phyloP scores from a whole-genome alignment of 2,888 invertebrate species.

The Nesidiocoris tenuis region DNA sequence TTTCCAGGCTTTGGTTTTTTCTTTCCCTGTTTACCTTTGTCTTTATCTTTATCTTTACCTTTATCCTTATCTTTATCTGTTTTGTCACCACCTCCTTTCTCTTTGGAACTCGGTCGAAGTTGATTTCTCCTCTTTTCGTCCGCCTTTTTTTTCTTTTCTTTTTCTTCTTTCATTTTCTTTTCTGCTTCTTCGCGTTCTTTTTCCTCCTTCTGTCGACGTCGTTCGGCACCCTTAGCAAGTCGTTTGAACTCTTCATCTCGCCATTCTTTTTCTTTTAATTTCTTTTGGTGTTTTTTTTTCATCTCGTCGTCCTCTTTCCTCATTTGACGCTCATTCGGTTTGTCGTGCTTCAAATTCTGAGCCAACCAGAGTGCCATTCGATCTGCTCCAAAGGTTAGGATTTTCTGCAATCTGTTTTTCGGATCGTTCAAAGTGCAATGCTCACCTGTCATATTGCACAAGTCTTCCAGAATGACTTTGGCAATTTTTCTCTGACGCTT shows the following conservation, averaged over 20 bases:
- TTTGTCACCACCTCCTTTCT: background rate
- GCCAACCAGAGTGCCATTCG: slow-evolving; percentile 48
- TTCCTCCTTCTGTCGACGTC: background rate
- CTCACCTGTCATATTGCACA: slow-evolving; percentile 48
- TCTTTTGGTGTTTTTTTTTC: slow-evolving; percentile 12
- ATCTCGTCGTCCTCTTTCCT: slow-evolving; percentile 17
- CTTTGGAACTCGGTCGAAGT: background rate
- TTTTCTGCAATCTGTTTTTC: slow-evolving; percentile 45
- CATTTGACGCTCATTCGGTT: background rate
- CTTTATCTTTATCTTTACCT: slow-evolving; percentile 4
- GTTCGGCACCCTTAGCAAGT: background rate
- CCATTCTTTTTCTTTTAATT: slow-evolving; percentile 1
- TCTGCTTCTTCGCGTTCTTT: slow-evolving; percentile 14
- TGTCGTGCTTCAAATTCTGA: slow-evolving; percentile 26
- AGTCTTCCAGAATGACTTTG: slow-evolving; percentile 42
- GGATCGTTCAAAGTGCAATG: slow-evolving; percentile 44
- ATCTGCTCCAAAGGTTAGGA: slow-evolving; percentile 46
- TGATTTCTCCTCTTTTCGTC: slow-evolving; percentile 6
- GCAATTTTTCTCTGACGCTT: slow-evolving; percentile 46
- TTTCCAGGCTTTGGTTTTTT: background rate
- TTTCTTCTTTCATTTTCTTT: slow-evolving; percentile 21
- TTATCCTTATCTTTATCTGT: slow-evolving; percentile 7
- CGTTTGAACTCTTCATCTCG: slow-evolving; percentile 7
- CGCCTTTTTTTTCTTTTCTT: slow-evolving; percentile 5
- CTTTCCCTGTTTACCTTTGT: background rate